Base-by-base conservation (phyloP, 2,888 invertebrate species). In the Scrobipalpa atriplicella region DNA sequence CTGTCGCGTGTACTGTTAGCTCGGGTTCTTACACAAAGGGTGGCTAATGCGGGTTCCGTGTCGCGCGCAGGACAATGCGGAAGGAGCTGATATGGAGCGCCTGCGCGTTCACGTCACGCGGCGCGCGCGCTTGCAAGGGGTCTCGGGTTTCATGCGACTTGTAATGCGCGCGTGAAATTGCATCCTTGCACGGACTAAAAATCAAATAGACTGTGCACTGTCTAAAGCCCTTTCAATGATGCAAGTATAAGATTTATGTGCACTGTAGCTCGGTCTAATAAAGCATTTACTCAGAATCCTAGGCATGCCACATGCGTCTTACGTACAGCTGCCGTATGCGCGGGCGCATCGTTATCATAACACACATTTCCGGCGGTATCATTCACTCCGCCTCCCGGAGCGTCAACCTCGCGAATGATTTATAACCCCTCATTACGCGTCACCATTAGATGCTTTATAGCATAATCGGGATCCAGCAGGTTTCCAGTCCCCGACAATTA, bases 321-420 rank as follows among this genome's bases (percentile, higher is more conserved):
- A 38, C 29, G 71, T 70, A 68, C 74, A 72, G 47, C 21, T 11
- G 8, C 8, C 54, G 72, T 43, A 43, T 73, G 77, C 79, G 75
- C 75, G 72, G 76, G 78, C 76, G 77, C 79, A 74, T 80, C 80
- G 77, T 83, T 86, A 85, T 86, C 84, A 75, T 80, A 81, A 84
- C 83, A 83, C 82, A 80, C 82, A 85, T 82, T 85, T 87, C 87
- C 85, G 81, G 71, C 80, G 81, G 79, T 82, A 84, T 79, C 79
- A 72, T 75, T 76, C 78, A 75, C 75, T 72, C 69, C 69, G 70
- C 73, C 73, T 72, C 72, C 71, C 69, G 74, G 74, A 69, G 76
- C 78, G 78, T 80, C 80, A 81, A 62, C 77, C 77, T 75, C 74
- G 66, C 71, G 67, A 67, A 79, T 83, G 83, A 87, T 86, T 84